Base-by-base conservation (phyloP, 37 sponge, comb jelly and placozoan species). In the Diacarnus erythraeanus region DNA sequence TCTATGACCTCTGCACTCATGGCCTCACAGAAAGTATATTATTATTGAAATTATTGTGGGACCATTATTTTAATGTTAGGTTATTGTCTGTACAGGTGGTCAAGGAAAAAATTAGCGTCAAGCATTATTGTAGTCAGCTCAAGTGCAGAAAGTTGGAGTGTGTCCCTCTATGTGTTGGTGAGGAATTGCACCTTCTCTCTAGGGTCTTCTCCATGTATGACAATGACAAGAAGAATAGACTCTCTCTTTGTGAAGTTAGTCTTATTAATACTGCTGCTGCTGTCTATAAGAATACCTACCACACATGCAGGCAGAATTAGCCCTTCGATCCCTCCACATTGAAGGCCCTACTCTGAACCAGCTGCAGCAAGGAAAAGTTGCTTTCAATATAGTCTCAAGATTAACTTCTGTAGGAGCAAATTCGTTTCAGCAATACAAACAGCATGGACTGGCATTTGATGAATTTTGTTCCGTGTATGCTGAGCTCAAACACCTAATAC, bases 191-290 rank as follows among this genome's bases (percentile, higher is more conserved):
- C 6, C 65, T 90, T 0, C 77, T 90, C 3, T 27, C 43, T 0
- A 63, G 59, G 30, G 90, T 86, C 38, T 78, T 78, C 43, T 30
- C 42, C 47, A 86, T 86, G 86, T 79, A 86, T 34, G 86, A 86
- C 42, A 54, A 71, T 15, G 75, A 86, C 17, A 74, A 75, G 65
- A 74, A 72, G 54, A 69, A 75, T 21, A 37, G 12, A 31, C 76
- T 79, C 3, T 23, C 64, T 1, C 22, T 72, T n/a, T 38, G 56
- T 6, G 75, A 86, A 73, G 86, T 79, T 20, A 34, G 57, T 42
- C 9, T 15, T 6, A 41, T 30, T 43, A 43, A 42, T 30, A 18
- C 29, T 39, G 12, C 39, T 33, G 39, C 51, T 15, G 51, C 51
- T 47, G 10, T 47, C 12, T 47, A 47, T 12, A 15, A 47, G 12